Percentiles rank a stretch among this genome's conserved stretches.
Conservation (phyloP, 2,888 invertebrate species). For the Nephrocerus scutellatus region DNA sequence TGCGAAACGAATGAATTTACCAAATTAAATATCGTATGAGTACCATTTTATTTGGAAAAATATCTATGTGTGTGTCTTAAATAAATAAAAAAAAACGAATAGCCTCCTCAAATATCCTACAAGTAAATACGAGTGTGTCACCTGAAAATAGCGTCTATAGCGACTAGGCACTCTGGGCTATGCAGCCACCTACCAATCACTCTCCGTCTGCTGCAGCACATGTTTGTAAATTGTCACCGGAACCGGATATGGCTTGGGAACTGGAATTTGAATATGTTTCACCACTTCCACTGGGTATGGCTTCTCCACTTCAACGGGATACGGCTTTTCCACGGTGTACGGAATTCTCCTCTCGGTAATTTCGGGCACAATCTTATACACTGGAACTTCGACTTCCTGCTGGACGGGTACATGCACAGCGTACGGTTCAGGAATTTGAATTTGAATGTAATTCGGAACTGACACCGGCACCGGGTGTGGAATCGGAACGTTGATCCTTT, state of each 20-base stretch:
- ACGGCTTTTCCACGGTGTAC: conserved; percentile 64
- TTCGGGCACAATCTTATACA: conserved; percentile 66
- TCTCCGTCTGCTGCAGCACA: conserved; percentile 55
- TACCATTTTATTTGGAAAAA: no score
- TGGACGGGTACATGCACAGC: conserved; percentile 63
- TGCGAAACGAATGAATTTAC: no score
- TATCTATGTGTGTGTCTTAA: no score
- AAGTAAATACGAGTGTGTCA: no score
- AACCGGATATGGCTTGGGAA: conserved; percentile 66
- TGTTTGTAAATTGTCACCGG: conserved; percentile 69
- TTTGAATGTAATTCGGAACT: conserved; percentile 56
- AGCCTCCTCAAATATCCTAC: no score
- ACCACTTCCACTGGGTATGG: conserved; percentile 71
- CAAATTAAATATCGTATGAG: no score
- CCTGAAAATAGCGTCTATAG: no score
- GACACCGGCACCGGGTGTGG: conserved; percentile 67
- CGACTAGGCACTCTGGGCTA: no score
- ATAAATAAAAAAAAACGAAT: no score
- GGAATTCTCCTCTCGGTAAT: conserved; percentile 67
- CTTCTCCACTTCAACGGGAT: conserved; percentile 60
- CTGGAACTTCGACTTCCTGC: conserved; percentile 65
- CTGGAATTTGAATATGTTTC: conserved; percentile 64
- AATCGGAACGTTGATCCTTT: conserved; percentile 66
- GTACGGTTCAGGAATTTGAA: conserved; percentile 69
- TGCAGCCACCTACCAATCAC: conserved; percentile 20